Evolutionary conservation across 2,797 vertebrate species (phyloP).

Genomic region (Cynodonichthys magdalenae): DNA sequence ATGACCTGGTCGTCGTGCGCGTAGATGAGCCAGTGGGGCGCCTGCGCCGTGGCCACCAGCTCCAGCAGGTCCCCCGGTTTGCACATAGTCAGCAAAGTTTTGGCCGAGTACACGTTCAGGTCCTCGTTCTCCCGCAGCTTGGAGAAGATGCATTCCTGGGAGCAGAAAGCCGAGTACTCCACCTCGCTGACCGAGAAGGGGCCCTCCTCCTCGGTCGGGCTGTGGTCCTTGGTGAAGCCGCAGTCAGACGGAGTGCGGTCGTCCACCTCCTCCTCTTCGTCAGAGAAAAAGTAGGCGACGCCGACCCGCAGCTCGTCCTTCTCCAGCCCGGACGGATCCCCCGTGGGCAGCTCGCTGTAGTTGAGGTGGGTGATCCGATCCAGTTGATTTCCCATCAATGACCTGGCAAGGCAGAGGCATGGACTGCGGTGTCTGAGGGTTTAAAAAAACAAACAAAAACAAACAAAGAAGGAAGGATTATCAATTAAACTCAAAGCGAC

Average conservation of each 20-base stretch:
- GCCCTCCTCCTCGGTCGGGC: slow-evolving; percentile 83
- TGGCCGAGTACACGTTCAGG: slow-evolving; percentile 89
- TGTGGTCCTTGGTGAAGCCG: slow-evolving; percentile 87
- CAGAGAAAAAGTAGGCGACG: slow-evolving; percentile 99
- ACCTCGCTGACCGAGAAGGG: slow-evolving; percentile 91
- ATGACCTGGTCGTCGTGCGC: slow-evolving; percentile 92
- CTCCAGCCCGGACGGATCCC: slow-evolving; percentile 98
- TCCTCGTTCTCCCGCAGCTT: slow-evolving; percentile 95
- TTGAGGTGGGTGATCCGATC: slow-evolving; percentile 99
- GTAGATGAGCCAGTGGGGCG: slow-evolving; percentile 96
- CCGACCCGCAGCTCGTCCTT: slow-evolving; percentile 99
- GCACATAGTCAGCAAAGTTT: slow-evolving; percentile 93
- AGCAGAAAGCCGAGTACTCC: slow-evolving; percentile 95
- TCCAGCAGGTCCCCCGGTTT: slow-evolving; percentile 97
- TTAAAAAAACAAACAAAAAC: not conserved
- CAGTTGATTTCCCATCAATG: slow-evolving; percentile 99
- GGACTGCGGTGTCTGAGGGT: slow-evolving; percentile 85
- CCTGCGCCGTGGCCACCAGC: slow-evolving; percentile 86
- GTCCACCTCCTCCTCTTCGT: slow-evolving; percentile 99
- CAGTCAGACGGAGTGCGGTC: slow-evolving; percentile 93
- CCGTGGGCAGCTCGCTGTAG: slow-evolving; percentile 99
- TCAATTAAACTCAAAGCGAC: slow-evolving; percentile 12
- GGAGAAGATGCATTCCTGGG: slow-evolving; percentile 99
- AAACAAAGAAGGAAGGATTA: slow-evolving; percentile 9
- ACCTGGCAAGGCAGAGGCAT: slow-evolving; percentile 89